Base-by-base conservation (phyloP, 2,113 vertebrate genomes). In the Elgaria multicarinata region DNA sequence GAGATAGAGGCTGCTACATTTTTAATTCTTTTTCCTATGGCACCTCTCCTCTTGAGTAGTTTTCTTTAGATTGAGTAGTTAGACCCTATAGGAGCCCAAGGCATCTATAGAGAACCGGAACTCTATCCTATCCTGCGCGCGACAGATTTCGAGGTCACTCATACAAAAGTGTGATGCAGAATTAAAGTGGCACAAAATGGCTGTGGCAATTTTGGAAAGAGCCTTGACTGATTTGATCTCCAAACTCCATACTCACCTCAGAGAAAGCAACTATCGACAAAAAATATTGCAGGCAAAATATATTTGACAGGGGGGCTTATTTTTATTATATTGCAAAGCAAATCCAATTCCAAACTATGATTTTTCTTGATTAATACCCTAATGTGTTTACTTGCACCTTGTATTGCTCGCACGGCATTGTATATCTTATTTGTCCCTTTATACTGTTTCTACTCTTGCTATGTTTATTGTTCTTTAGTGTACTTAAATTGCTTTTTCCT, bases 401-500 rank as follows among this genome's bases (percentile, higher is more conserved):
- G 0, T 78, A 86, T 81, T 58, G n/a, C 64, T 90, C 62, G 71
- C 42, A 18, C 3, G 79, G 6, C 72, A 33, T 2, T 62, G 81
- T 42, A 28, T 66, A 82, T 67, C 26, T 89, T 67, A 14, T 82
- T 92, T 87, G 13, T 83, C 84, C 8, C 26, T 91, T 82, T 16
- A 74, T 33, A 3, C 24, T 44, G 9, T 87, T 88, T 88, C 10
- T 4, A 36, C 2, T 87, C 16, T 16, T 0, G 0, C 16, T 74
- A 8, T 33, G 3, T 92, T 91, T 79, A 55, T 92, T 16, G 36
- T 26, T 86, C 64, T 83, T 87, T 83, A 87, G 72, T 78, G 50
- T 33, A 74, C 22, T 88, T 87, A 88, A 82, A 88, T 53, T 84
- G 14, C 3, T 88, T 88, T 90, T 92, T 6, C 26, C 85, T 89